Evolutionary conservation across 1,140 invertebrate genomes (phyloP).

Genomic region (Alviniconcha marisindica): DNA sequence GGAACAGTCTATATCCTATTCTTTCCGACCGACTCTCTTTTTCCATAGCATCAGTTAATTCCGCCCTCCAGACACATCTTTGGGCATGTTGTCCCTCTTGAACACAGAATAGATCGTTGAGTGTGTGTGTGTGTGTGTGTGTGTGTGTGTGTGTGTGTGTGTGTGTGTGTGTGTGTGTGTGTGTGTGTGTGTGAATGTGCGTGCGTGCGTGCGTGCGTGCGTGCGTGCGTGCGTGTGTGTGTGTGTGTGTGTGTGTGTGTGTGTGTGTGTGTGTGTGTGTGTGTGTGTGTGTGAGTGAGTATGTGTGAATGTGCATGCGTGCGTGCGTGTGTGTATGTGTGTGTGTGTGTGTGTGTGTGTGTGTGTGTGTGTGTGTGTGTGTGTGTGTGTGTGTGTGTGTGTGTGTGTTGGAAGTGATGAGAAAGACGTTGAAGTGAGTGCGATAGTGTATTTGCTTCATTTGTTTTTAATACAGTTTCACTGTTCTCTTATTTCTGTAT

Average conservation of each 20-base stretch:
- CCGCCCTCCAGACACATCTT: too few relatives aligned
- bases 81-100: too few relatives aligned
- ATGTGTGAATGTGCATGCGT: not conserved
- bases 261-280: conserved; percentile 12
- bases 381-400: not conserved
- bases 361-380: conserved; percentile 21
- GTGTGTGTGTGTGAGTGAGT: too few relatives aligned
- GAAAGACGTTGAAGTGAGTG: too few relatives aligned
- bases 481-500: too few relatives aligned
- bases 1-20: too few relatives aligned
- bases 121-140: not conserved
- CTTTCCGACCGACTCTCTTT: too few relatives aligned
- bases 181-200: conserved; percentile 25
- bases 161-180: conserved; percentile 33
- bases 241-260: conserved; percentile 30
- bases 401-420: too few relatives aligned
- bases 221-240: conserved; percentile 24
- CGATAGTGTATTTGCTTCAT: too few relatives aligned
- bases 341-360: not conserved
- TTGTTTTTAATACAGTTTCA: too few relatives aligned
- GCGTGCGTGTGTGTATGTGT: not conserved
- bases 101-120: not conserved
- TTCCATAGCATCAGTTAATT: too few relatives aligned
- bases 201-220: not conserved
- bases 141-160: not conserved